Conservation (phyloP, 2,888 invertebrate genomes). For the Masnerella sp. region DNA sequence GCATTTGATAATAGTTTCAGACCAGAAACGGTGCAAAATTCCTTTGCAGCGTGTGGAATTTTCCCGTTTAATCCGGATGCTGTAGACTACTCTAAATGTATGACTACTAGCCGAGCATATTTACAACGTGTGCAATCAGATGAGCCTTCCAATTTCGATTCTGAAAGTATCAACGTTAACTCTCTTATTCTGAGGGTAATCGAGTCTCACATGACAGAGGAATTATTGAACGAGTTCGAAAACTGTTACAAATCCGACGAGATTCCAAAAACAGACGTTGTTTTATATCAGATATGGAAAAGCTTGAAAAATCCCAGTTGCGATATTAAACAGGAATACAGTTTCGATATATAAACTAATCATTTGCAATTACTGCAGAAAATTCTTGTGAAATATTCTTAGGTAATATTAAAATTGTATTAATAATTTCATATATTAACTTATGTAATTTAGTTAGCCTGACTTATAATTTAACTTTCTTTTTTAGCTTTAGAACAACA, state of each 20-base stretch:
- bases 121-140: neutral
- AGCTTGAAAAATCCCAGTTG: neutral
- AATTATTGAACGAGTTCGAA: neutral
- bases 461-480: no score
- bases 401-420: no score
- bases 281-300: neutral
- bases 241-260: neutral
- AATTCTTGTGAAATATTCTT: neutral
- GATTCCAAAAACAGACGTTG: neutral
- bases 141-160: neutral
- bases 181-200: neutral
- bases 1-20: neutral
- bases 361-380: neutral
- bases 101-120: neutral
- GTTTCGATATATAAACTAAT: no score
- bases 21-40: neutral
- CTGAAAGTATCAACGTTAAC: neutral
- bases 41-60: constrained; percentile 4
- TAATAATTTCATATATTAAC: no score
- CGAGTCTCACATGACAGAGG: neutral
- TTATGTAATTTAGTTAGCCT: no score
- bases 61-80: constrained; percentile 5
- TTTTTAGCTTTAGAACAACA: no score
- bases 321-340: neutral
- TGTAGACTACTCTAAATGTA: constrained; percentile 5